Evolutionary conservation across 2,113 vertebrate species (phyloP).

Genomic region (Tachysurus fulvidraco): DNA sequence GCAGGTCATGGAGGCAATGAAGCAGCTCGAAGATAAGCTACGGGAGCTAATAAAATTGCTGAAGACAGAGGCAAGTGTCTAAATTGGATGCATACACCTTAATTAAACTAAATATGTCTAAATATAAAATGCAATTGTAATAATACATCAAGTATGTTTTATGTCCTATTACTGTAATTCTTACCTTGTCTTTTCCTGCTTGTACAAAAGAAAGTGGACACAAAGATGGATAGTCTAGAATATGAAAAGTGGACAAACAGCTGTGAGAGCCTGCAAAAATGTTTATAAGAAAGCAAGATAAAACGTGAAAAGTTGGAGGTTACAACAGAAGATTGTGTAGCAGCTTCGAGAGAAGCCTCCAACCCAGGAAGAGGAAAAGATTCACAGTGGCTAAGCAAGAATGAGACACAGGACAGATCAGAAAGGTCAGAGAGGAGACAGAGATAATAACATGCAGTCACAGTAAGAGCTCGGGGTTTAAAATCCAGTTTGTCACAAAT

Average conservation of each 20-base stretch:
- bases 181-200: not conserved
- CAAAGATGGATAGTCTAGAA: conserved; percentile 76
- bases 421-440: not conserved
- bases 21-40: conserved; percentile 73
- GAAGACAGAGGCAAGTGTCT: conserved; percentile 73
- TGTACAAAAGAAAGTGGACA: not conserved
- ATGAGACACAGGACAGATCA: not conserved
- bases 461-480: no score
- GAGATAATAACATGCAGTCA: no score
- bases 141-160: not conserved
- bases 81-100: not conserved
- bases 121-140: not conserved
- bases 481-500: no score
- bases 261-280: conserved; percentile 78
- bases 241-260: conserved; percentile 72
- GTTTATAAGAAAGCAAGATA: conserved; percentile 61
- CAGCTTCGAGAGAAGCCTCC: conserved; percentile 10
- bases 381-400: not conserved
- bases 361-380: not conserved
- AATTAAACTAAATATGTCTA: not conserved
- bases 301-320: not conserved
- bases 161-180: not conserved
- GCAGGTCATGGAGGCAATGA: no score
- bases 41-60: conserved; percentile 73
- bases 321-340: not conserved